These are phyloP conservation scores for Helicorthomorpha holstii DNA, from an alignment of 1,140 invertebrate species.

Conservation along the genomic window DNA sequence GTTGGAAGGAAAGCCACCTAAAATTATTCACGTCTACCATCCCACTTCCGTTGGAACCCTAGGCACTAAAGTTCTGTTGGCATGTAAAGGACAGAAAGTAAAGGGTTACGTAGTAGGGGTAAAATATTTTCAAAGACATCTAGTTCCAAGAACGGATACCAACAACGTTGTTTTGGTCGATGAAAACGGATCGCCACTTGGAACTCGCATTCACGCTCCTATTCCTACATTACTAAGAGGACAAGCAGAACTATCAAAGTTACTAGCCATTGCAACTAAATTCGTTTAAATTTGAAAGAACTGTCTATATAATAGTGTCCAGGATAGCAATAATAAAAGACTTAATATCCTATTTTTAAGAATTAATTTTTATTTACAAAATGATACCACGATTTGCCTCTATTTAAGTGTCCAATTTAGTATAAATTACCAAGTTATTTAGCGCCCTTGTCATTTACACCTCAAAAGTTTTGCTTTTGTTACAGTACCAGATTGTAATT, in stretches of 20 bases:
- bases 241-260: constrained; percentile 88
- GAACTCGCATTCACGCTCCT: constrained; percentile 84
- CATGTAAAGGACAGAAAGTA: constrained; percentile 91
- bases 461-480: no score
- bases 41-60: constrained; percentile 45
- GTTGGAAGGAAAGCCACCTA: constrained; percentile 78
- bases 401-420: no score
- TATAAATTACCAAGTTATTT: no score
- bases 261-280: constrained; percentile 77
- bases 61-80: constrained; percentile 69
- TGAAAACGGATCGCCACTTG: constrained; percentile 79
- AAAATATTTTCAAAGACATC: constrained; percentile 61
- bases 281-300: constrained; percentile 66
- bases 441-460: no score
- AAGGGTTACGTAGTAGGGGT: constrained; percentile 87
- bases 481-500: no score
- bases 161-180: constrained; percentile 96
- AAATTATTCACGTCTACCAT: constrained; percentile 76
- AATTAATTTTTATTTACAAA: no score
- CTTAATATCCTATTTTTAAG: no score
- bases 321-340: no score
- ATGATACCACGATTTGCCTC: no score
- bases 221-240: constrained; percentile 77
- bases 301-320: no score
- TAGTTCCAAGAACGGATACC: constrained; percentile 82